phyloP scores from a whole-genome alignment of 1,140 invertebrate genomes.

The Phocides pigmalion region DNA sequence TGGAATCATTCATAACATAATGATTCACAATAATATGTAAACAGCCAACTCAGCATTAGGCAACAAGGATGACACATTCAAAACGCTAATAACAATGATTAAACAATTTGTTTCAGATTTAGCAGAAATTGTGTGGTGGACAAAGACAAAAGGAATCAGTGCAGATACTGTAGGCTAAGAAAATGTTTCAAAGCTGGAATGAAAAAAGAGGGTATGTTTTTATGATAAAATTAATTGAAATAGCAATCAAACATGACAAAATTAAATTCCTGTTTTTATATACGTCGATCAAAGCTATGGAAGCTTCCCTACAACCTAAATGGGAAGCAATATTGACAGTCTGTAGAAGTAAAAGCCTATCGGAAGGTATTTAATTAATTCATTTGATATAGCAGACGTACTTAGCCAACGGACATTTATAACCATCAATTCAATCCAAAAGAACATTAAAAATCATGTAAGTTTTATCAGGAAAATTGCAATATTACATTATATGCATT shows the following conservation, averaged over 20 bases:
- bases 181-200: slow-evolving; percentile 99
- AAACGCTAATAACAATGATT: no score
- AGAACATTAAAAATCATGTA: no score
- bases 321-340: no score
- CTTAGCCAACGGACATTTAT: no score
- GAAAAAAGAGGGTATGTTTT: slow-evolving; percentile 96
- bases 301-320: no score
- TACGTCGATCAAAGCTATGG: background rate
- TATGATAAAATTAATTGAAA: slow-evolving; percentile 1
- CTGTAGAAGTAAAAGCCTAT: no score
- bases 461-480: no score
- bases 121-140: slow-evolving; percentile 97
- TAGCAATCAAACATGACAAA: no score
- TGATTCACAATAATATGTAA: slow-evolving; percentile 10
- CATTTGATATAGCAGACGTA: no score
- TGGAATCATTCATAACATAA: slow-evolving; percentile 6
- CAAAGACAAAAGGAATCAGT: slow-evolving; percentile 99
- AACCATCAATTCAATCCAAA: no score
- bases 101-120: slow-evolving; percentile 88
- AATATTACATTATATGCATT: no score
- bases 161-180: slow-evolving; percentile 96
- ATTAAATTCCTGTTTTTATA: background rate
- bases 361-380: no score
- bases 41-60: slow-evolving; percentile 5
- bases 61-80: background rate